A percentile compares a stretch with the other conserved stretches of the same genome.
Evolutionary conservation across 1,140 invertebrate species (phyloP).

Genomic region (Rhagoletis pomonella): DNA sequence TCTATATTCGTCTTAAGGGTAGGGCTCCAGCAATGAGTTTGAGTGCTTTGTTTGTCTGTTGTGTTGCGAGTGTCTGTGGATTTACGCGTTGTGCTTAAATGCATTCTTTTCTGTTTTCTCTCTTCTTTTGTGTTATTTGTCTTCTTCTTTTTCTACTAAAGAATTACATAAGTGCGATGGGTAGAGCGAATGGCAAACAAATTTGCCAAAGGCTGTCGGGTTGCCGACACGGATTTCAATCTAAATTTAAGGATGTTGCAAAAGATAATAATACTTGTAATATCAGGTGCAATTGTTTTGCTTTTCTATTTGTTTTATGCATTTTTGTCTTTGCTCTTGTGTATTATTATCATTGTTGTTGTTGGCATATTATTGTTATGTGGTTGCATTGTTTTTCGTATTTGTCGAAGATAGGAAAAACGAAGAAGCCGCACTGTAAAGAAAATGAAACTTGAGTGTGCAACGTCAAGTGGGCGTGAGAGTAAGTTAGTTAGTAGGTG

Average conservation of each 20-base stretch:
- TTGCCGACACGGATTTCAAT: constrained; percentile 44
- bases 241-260: constrained; percentile 40
- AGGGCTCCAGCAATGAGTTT: background rate
- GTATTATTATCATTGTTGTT: constrained; percentile 33
- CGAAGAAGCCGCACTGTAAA: constrained; percentile 1
- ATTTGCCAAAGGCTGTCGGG: constrained; percentile 22
- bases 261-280: constrained; percentile 46
- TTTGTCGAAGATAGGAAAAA: constrained; percentile 18
- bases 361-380: background rate
- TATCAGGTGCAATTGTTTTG: constrained; percentile 46
- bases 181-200: background rate
- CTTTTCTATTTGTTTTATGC: constrained; percentile 11
- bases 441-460: constrained; percentile 61
- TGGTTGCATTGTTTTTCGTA: constrained; percentile 10
- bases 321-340: constrained; percentile 14
- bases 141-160: background rate
- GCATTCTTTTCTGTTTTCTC: background rate
- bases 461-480: constrained; percentile 62
- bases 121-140: constrained; percentile 16
- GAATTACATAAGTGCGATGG: background rate
- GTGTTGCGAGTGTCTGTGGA: background rate
- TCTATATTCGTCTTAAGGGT: background rate
- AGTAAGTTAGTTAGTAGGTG: background rate
- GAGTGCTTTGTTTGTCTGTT: background rate
- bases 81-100: background rate